Base-by-base conservation (phyloP, 2,888 invertebrate genomes). In the Auanema sp. region DNA sequence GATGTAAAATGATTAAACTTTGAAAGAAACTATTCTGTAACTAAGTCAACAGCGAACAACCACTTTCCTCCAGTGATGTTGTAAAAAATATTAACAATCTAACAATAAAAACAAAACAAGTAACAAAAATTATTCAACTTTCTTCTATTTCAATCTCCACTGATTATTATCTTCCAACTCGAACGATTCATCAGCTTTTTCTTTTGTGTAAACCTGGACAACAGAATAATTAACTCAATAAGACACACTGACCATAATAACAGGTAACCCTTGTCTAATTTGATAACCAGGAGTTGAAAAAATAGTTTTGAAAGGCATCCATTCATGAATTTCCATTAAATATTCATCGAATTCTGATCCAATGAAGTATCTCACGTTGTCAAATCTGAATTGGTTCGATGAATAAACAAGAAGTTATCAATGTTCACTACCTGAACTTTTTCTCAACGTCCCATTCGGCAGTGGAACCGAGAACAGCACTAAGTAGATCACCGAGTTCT, bases 381-480 rank as follows among this genome's bases (percentile, higher is more conserved):
- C 69, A 41, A 67, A 61, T n/a, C 72, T 71, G 60, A 60, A 16
- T 10, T n/a, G n/a, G n/a, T n/a, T n/a, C n/a, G n/a, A n/a, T n/a
- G n/a, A n/a, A n/a, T n/a, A 33, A 33, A 33, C 33, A 64, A 61
- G 33, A 56, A 10, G 24, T 6, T 10, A 57, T 41, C 3, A 59
- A 65, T 6, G 10, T 10, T 53, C 58, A 59, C 55, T 43, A 66
- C 66, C 60, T 67, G 82, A 92, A 93, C 73, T 88, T 88, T 25
- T 86, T 85, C 0, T 89, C 86, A 44, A 84, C 84, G 82, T 93
- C 93, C 90, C 91, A 92, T 0, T 88, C 88, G 3, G 90, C 87
- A 40, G 88, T 88, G 87, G 58, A 54, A 4, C 33, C 77, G 63
- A 79, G 62, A 18, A 81, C 81, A 75, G 89, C 88, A 44, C 86